phyloP scores from a whole-genome alignment of 2,113 vertebrate species.

The Xiphophorus couchianus region DNA sequence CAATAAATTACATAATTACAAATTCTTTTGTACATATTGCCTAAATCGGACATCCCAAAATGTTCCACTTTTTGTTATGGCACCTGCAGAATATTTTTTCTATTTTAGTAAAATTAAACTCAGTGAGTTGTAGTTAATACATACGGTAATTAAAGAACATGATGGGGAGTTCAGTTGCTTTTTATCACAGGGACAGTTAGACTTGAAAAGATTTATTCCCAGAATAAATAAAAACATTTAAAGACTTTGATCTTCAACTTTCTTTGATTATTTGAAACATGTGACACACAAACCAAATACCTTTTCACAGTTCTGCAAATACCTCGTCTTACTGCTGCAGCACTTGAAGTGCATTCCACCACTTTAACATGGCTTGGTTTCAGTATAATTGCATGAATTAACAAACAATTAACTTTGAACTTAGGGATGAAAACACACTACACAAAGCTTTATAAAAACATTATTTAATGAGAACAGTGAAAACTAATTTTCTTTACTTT shows the following conservation, averaged over 20 bases:
- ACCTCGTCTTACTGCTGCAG: too few relatives aligned
- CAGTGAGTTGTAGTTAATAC: too few relatives aligned
- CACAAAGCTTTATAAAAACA: constrained; percentile 45
- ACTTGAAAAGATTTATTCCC: background rate
- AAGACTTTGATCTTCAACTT: background rate
- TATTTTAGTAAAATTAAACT: too few relatives aligned
- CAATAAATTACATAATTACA: too few relatives aligned
- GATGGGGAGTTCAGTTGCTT: background rate
- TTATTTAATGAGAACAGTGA: constrained; percentile 56
- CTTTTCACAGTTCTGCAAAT: too few relatives aligned
- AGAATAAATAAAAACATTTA: background rate
- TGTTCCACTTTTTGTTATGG: too few relatives aligned
- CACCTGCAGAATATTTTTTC: too few relatives aligned
- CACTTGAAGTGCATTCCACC: background rate
- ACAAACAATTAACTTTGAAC: too few relatives aligned
- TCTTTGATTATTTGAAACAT: background rate
- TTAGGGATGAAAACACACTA: background rate
- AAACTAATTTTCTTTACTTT: constrained; percentile 27
- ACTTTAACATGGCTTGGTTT: background rate
- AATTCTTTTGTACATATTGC: too few relatives aligned
- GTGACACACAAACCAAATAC: too few relatives aligned
- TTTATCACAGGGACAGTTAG: too few relatives aligned
- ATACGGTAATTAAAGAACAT: background rate
- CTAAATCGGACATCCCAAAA: too few relatives aligned
- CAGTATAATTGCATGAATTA: background rate